Evolutionary conservation across 2,888 invertebrate genomes (phyloP), one percentile per base, ranked within the genome.

Genomic region (Fissipunctia ypsillon): DNA sequence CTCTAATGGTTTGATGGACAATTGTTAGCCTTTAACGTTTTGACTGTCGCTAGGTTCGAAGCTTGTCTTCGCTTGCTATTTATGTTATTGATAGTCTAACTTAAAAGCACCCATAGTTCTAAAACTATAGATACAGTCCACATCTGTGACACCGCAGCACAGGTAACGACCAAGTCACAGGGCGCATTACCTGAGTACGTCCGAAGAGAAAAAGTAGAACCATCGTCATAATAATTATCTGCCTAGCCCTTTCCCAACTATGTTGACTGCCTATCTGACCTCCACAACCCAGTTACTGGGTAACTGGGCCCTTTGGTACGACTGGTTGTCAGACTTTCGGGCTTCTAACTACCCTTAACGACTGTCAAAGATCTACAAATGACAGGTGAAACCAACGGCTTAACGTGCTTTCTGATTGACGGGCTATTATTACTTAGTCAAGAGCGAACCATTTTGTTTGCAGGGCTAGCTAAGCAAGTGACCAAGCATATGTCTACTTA

Each of bases 1-100:
- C 68, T 59, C 54, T 59, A 81, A 81, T 85, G 88, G 84, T 73
- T 76, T 78, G 80, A 79, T 71, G 68, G 71, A 57, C 74, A n/a
- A 71, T 81, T 81, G 82, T 71, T 59, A 74, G 70, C 82, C 81
- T 81, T 77, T 56, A 71, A 74, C 22, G 61, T 41, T 35, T 45
- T 60, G n/a, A 28, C 31, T 45, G 38, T 59, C n/a, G 31, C 54
- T 60, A 69, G n/a, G 35, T 59, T 50, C 22, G 43, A 45, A 14
- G 19, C 50, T 38, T 28, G 82, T 48, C n/a, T 69, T 71, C 43
- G 25, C 57, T 73, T 57, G 41, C n/a, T 64, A n/a, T 19, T 50
- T 50, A n/a, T n/a, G 2, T 31, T 48, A 48, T 31, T 43, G 4
- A 28, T 28, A 22, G 7, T 12, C 19, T 25, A 25, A 10, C 5